Conservation (phyloP, 2,888 invertebrate species). For the Mactromeris polynyma region DNA sequence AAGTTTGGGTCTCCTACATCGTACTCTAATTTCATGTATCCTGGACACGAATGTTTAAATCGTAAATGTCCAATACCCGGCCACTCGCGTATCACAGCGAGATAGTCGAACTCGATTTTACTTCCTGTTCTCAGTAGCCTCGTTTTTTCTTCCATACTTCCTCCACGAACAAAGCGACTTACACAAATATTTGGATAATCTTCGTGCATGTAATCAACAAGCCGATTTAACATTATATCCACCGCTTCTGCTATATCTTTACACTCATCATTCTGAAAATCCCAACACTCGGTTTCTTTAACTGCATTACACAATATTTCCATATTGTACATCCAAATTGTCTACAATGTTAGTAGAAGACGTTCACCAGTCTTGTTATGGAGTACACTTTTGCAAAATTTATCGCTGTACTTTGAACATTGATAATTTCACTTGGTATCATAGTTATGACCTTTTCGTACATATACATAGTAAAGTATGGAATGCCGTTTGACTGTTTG, state of each 20-base stretch:
- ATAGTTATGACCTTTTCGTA: too few species aligned
- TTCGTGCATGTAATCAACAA: background rate
- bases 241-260: background rate
- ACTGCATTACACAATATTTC: background rate
- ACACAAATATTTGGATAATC: background rate
- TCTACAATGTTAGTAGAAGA: too few species aligned
- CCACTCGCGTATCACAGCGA: background rate
- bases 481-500: too few species aligned
- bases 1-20: background rate
- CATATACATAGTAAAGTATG: too few species aligned
- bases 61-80: background rate
- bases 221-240: background rate
- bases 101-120: background rate
- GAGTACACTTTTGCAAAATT: too few species aligned
- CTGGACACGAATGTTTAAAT: background rate
- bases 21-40: background rate
- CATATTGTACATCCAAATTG: too few species aligned
- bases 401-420: too few species aligned
- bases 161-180: background rate
- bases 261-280: background rate
- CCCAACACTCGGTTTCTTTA: background rate
- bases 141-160: background rate
- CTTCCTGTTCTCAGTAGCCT: background rate
- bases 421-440: too few species aligned
- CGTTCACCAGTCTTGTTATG: too few species aligned